Percentiles rank a stretch among this genome's conserved stretches.
These are phyloP conservation scores for Heliconius cydno DNA, from an alignment of 2,888 invertebrate species.

Conservation along the genomic window DNA sequence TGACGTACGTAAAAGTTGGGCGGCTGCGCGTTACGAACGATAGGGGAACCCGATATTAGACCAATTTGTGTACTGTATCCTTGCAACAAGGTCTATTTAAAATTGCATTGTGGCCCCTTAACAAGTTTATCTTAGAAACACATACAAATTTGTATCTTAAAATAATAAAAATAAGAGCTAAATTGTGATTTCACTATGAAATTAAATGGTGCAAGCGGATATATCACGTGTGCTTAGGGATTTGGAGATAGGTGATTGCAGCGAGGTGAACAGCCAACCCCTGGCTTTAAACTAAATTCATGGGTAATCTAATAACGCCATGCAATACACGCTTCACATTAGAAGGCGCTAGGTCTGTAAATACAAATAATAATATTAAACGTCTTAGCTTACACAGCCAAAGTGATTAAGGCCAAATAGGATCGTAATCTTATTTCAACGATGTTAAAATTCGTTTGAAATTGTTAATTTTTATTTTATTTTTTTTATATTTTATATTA, in stretches of 20 bases:
- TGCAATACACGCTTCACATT: conserved; percentile 31
- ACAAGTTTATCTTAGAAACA: conserved; percentile 56
- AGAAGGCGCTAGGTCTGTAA: conserved; percentile 28
- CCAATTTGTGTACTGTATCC: conserved; percentile 69
- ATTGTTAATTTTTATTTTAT: not conserved
- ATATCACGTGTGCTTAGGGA: conserved; percentile 68
- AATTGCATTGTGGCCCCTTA: conserved; percentile 58
- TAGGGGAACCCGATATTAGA: conserved; percentile 55
- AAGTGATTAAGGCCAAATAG: conserved; percentile 1
- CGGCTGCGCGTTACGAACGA: conserved; percentile 73
- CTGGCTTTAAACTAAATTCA: conserved; percentile 51
- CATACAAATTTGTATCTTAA: conserved; percentile 30
- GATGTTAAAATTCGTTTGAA: not conserved
- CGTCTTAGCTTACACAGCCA: conserved; percentile 5
- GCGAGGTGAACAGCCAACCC: conserved; percentile 65
- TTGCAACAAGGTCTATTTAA: conserved; percentile 66
- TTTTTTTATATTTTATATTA: not conserved
- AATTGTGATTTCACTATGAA: conserved; percentile 41
- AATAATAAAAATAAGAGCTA: conserved; percentile 43
- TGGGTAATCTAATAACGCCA: conserved; percentile 42
- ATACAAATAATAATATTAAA: conserved; percentile 26
- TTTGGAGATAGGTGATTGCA: conserved; percentile 70
- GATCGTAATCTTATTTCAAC: conserved; percentile 4
- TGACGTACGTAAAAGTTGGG: conserved; percentile 74
- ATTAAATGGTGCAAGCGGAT: conserved; percentile 65